Evolutionary conservation across 2,113 vertebrate genomes (phyloP).

Genomic region (Numida meleagris): DNA sequence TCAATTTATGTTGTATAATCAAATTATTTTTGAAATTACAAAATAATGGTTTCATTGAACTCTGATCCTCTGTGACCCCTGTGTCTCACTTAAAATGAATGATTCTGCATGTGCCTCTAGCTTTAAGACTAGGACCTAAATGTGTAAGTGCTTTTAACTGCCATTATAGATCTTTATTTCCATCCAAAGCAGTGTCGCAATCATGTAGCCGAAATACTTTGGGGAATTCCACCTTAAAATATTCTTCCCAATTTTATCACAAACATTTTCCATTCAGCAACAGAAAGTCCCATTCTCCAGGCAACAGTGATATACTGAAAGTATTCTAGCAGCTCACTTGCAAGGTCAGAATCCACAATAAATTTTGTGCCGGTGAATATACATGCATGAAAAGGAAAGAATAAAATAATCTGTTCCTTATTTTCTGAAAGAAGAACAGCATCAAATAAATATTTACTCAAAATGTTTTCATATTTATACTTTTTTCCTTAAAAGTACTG

Average conservation of each 20-base stretch:
- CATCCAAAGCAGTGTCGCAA: background rate
- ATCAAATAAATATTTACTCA: background rate
- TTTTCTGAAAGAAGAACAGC: background rate
- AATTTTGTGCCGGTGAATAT: background rate
- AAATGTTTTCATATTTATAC: background rate
- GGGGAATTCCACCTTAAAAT: background rate
- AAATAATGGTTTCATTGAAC: background rate
- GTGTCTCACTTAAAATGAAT: background rate
- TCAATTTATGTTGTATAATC: background rate
- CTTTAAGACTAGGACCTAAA: background rate
- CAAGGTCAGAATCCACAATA: background rate
- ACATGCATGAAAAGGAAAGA: background rate
- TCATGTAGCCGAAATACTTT: background rate
- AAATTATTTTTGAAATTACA: background rate
- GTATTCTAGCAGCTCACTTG: background rate
- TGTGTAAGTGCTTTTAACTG: background rate
- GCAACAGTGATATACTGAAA: accelerated
- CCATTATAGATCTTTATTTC: background rate
- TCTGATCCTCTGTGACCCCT: background rate
- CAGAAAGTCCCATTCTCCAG: background rate
- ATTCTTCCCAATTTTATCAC: background rate
- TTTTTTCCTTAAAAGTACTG: background rate
- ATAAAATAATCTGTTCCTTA: background rate
- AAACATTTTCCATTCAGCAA: background rate
- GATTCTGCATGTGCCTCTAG: background rate